Conservation (phyloP, 1,140 invertebrate species). For the Papilio aristodemus region DNA sequence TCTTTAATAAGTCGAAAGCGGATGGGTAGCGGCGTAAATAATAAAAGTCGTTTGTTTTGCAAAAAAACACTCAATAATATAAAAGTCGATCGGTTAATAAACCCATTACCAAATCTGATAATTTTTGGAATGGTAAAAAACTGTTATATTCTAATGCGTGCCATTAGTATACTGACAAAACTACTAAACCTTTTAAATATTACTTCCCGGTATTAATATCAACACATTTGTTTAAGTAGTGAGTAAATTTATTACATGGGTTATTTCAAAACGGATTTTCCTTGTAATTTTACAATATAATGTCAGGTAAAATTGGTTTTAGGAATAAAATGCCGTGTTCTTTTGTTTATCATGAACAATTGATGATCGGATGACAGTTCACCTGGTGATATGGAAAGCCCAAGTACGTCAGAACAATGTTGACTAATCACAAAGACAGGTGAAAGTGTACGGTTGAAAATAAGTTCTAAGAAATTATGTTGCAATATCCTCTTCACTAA, state of each 20-base stretch:
- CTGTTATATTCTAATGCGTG: background rate
- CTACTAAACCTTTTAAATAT: slow-evolving; percentile 21
- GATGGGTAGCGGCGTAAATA: background rate
- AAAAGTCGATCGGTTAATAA: background rate
- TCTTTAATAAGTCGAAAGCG: too few species aligned
- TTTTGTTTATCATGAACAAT: background rate
- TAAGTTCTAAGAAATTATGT: background rate
- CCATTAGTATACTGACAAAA: slow-evolving; percentile 12
- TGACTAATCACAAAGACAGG: background rate
- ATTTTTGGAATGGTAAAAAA: slow-evolving; percentile 5
- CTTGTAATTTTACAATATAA: background rate
- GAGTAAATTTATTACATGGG: slow-evolving; percentile 11
- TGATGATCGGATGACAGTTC: background rate
- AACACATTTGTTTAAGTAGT: slow-evolving; percentile 26
- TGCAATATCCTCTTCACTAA: background rate
- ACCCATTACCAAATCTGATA: background rate
- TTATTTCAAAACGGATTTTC: slow-evolving; percentile 19
- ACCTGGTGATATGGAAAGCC: background rate
- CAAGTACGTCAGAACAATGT: background rate
- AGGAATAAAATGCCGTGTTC: background rate
- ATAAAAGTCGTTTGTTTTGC: background rate
- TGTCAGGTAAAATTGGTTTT: background rate
- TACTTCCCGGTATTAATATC: background rate
- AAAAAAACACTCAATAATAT: background rate
- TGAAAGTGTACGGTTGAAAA: background rate